Conservation (phyloP, 2,888 invertebrate species). For the Lobophora halterata region DNA sequence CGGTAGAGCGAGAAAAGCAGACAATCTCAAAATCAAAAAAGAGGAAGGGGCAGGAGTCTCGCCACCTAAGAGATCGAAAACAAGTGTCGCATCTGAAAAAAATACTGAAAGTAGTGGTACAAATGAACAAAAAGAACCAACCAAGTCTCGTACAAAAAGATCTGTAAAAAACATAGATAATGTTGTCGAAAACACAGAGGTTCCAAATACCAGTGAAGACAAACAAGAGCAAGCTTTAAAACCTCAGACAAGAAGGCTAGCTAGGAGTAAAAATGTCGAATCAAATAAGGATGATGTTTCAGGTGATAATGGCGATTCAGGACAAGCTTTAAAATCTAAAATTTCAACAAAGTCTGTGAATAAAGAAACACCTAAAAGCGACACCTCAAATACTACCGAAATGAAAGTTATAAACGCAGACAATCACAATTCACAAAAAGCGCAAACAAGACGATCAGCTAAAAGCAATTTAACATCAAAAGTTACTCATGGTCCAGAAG, state of each 20-base stretch:
- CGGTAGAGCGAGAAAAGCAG: conserved; percentile 37
- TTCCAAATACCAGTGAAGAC: conserved; percentile 15
- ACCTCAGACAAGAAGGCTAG: conserved; percentile 3
- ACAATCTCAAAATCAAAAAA: conserved; percentile 26
- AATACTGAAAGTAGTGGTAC: too few relatives aligned
- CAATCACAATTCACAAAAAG: too few relatives aligned
- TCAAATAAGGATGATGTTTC: too few relatives aligned
- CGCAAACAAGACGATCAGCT: too few relatives aligned
- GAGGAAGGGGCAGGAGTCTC: conserved; percentile 47
- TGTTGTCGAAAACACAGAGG: neutral
- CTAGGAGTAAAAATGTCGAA: conserved; percentile 7
- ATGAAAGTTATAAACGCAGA: neutral
- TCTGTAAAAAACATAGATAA: conserved; percentile 4
- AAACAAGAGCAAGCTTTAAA: conserved; percentile 1
- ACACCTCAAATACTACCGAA: conserved; percentile 2
- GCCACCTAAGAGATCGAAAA: conserved; percentile 60
- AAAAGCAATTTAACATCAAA: too few relatives aligned
- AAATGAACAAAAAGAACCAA: conserved; percentile 3
- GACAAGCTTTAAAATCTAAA: too few relatives aligned
- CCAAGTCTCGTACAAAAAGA: conserved; percentile 14
- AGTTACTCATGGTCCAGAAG: too few relatives aligned
- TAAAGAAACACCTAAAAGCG: conserved; percentile 8
- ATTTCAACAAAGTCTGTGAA: conserved; percentile 11
- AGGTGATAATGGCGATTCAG: too few relatives aligned
- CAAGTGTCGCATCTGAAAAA: too few relatives aligned